Conservation (phyloP, 2,888 invertebrate genomes). For the Coelogynopora nodosa region DNA sequence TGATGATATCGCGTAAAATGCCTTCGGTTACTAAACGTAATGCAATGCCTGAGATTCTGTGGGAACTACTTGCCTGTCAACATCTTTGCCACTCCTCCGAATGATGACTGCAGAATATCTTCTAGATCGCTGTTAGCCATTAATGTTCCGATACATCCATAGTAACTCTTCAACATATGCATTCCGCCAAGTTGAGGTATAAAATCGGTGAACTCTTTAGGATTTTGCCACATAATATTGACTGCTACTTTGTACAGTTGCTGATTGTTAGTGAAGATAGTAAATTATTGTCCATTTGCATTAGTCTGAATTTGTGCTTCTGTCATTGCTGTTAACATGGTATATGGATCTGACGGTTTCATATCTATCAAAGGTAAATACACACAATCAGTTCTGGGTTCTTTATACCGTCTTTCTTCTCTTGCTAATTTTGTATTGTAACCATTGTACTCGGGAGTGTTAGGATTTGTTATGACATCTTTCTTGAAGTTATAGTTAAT, state of each 20-base stretch:
- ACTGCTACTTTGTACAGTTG: no score
- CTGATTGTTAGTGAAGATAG: no score
- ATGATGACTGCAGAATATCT: slow-evolving; percentile 39
- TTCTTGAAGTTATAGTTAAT: background rate
- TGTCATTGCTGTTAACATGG: background rate
- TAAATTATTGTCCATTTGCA: background rate
- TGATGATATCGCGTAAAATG: background rate
- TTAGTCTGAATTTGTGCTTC: background rate
- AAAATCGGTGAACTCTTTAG: no score
- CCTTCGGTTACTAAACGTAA: slow-evolving; percentile 41
- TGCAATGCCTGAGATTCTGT: slow-evolving; percentile 43
- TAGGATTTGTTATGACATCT: background rate
- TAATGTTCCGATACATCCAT: slow-evolving; percentile 48
- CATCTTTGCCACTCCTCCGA: slow-evolving; percentile 42
- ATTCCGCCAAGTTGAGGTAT: no score
- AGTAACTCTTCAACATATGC: no score
- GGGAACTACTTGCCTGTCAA: slow-evolving; percentile 43
- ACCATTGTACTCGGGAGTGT: background rate
- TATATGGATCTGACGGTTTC: slow-evolving; percentile 1
- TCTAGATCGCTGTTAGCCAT: slow-evolving; percentile 42
- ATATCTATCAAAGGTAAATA: background rate
- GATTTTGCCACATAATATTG: no score
- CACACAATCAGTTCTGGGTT: background rate
- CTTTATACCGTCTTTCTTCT: no score
- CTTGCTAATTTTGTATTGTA: no score